Conservation (phyloP, 23 tunicate genomes). For the Phallusia fumigata region DNA sequence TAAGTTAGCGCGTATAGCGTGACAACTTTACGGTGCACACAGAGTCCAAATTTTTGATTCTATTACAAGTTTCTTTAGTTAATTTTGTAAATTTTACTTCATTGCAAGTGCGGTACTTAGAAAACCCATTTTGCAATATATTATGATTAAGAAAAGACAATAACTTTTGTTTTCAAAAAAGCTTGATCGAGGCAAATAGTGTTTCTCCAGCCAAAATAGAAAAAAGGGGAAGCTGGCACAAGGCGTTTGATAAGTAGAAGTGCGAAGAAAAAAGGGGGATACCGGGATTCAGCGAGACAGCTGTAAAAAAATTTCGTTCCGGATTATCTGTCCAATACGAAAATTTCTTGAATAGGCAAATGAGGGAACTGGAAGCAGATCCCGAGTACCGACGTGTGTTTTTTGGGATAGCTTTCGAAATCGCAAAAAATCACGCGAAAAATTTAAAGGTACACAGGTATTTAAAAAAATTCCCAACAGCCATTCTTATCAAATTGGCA, state of each 20-base stretch:
- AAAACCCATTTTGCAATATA: no score
- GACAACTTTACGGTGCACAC: no score
- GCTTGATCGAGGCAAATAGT: neutral
- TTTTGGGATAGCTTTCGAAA: neutral
- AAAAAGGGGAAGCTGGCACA: neutral
- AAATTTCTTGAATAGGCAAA: neutral
- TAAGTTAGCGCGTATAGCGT: no score
- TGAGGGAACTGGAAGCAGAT: neutral
- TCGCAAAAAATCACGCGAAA: neutral
- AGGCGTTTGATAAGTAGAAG: neutral
- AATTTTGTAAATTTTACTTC: no score
- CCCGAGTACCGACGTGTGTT: neutral
- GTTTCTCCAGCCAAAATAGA: no score
- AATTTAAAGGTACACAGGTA: neutral
- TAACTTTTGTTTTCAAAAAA: neutral
- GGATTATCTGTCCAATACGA: neutral
- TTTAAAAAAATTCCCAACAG: neutral
- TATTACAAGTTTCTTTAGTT: no score
- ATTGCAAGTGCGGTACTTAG: no score
- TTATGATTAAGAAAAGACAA: no score
- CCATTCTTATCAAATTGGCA: neutral
- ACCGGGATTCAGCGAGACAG: neutral
- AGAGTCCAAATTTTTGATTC: no score
- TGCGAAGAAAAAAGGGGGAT: neutral
- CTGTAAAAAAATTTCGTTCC: neutral